Percentiles rank a stretch among this genome's conserved stretches.
Evolutionary conservation across 1,140 invertebrate species (phyloP).

Genomic region (Orius insidiosus): DNA sequence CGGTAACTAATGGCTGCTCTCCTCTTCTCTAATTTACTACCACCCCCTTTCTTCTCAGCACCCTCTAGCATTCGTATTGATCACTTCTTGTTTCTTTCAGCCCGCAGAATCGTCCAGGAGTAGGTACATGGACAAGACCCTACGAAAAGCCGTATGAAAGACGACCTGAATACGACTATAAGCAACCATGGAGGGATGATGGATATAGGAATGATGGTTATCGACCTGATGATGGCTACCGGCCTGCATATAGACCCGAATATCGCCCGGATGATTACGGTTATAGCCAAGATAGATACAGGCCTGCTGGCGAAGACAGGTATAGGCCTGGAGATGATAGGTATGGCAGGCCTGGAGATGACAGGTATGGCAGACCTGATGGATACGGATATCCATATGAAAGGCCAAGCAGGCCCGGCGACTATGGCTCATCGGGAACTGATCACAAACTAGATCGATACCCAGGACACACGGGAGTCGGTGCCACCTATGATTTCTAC

Average conservation of each 20-base stretch:
- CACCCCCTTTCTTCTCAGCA: too few species aligned
- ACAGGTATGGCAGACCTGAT: background rate
- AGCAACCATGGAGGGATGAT: background rate
- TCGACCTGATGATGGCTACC: conserved; percentile 1
- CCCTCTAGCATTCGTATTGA: too few species aligned
- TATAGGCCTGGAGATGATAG: background rate
- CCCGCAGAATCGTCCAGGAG: background rate
- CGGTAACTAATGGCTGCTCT: too few species aligned
- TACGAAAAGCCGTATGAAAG: too few species aligned
- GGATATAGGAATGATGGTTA: background rate
- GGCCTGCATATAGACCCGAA: background rate
- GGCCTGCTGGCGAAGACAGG: background rate
- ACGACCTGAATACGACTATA: too few species aligned
- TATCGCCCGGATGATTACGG: background rate
- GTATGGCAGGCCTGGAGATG: background rate
- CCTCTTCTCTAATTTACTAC: too few species aligned
- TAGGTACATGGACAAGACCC: background rate
- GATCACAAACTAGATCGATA: conserved; percentile 11
- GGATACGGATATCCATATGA: conserved; percentile 5
- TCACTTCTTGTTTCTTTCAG: too few species aligned
- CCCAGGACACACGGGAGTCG: conserved; percentile 15
- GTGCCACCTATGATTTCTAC: conserved; percentile 13
- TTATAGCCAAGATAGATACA: background rate
- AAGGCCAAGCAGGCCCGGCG: background rate
- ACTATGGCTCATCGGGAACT: background rate